Base-by-base conservation (phyloP, 2,888 invertebrate genomes). In the Nycteola revayana region DNA sequence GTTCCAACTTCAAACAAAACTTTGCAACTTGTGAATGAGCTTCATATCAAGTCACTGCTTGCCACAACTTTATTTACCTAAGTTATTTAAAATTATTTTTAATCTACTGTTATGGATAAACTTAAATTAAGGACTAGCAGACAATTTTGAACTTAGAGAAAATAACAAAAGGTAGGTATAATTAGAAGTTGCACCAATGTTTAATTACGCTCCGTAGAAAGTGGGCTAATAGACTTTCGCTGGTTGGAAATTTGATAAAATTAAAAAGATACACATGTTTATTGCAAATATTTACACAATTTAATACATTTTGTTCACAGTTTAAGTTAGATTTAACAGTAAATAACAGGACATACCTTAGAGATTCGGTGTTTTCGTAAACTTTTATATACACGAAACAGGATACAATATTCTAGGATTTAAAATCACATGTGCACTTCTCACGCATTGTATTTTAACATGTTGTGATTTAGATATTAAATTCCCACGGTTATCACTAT, bases 401-500 rank as follows among this genome's bases (percentile, higher is more conserved):
- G 65, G 65, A 61, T 62, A 49, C 49, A 35, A 36, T 50, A 45
- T 41, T 38, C 42, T 47, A 49, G 34, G 38, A 51, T 49, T 61
- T 57, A 58, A 66, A 69, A 61, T 56, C 59, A 68, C 63, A 65
- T 56, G 51, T 39, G 47, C 62, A 62, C 60, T 66, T 66, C 65
- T 64, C 60, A 72, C 63, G 59, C 63, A 75, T 72, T 73, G 66
- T 72, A 72, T 68, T 76, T 49, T 62, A 70, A 70, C 70, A 64
- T 57, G 42, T 61, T 61, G 56, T 61, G 57, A 65, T 63, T 61
- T 61, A 51, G 49, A 52, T 60, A 63, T 5, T 60, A 55, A 60
- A 60, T 71, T 81, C 75, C 41, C 74, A 79, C 74, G 68, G 62
- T 53, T 73, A 75, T 77, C 64, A 76, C 66, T 70, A 79, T 76